phyloP scores from a whole-genome alignment of 1,140 invertebrate species.

The Leptopilina clavipes region DNA sequence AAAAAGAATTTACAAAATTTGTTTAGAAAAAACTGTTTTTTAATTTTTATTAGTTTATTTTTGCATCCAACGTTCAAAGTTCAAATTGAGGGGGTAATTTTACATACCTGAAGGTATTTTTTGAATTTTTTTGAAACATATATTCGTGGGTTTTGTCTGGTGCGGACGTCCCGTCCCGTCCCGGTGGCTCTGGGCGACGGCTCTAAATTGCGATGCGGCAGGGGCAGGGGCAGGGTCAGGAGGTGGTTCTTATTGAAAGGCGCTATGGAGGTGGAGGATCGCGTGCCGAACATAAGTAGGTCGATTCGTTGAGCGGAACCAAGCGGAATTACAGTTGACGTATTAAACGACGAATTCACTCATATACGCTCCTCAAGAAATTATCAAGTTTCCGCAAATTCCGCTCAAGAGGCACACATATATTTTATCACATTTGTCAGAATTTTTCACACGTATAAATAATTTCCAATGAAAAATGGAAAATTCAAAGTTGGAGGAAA shows the following conservation, averaged over 20 bases:
- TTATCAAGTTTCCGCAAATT: background rate
- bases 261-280: slow-evolving; percentile 28
- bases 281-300: slow-evolving; percentile 33
- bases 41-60: too few species aligned
- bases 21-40: too few species aligned
- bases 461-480: background rate
- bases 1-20: too few species aligned
- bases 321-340: slow-evolving; percentile 26
- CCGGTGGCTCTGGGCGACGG: slow-evolving; percentile 21
- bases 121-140: too few species aligned
- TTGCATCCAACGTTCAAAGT: too few species aligned
- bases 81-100: background rate
- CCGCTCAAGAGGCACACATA: background rate
- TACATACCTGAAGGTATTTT: too few species aligned
- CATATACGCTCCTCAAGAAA: background rate
- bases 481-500: too few species aligned
- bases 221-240: slow-evolving; percentile 29
- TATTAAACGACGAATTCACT: slow-evolving; percentile 21
- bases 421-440: background rate
- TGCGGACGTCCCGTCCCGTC: background rate
- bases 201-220: slow-evolving; percentile 30
- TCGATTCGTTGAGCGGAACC: slow-evolving; percentile 20
- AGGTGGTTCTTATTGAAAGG: slow-evolving; percentile 18
- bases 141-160: slow-evolving; percentile 14
- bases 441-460: background rate